Evolutionary conservation across 2,113 vertebrate genomes (phyloP).

Genomic region (Heloderma charlesbogerti): DNA sequence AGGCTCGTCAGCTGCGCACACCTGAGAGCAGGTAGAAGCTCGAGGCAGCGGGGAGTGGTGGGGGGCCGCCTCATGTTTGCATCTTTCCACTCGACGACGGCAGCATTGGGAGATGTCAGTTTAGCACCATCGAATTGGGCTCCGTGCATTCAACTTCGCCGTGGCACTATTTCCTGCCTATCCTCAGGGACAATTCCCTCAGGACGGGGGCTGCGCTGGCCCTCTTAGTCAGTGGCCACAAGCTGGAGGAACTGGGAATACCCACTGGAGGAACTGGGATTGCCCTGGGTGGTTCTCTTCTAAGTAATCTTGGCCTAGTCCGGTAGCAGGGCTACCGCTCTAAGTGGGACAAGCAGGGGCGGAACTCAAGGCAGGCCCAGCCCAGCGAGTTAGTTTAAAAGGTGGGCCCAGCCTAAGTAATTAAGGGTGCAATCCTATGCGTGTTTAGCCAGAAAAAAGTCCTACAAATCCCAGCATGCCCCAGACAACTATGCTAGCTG

Average conservation of each 20-base stretch:
- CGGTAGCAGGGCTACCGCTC: background rate
- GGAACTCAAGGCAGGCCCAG: too few species aligned
- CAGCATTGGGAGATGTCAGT: background rate
- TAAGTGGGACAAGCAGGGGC: too few species aligned
- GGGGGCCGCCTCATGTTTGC: background rate
- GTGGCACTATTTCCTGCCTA: too few species aligned
- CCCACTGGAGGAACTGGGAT: too few species aligned
- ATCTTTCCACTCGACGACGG: background rate
- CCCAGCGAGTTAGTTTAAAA: too few species aligned
- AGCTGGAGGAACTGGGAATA: background rate
- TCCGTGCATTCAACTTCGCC: too few species aligned
- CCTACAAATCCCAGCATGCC: too few species aligned
- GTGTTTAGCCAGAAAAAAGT: too few species aligned
- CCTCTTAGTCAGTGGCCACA: too few species aligned
- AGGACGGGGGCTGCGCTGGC: background rate
- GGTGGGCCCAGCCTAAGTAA: too few species aligned
- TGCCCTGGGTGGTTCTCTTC: background rate
- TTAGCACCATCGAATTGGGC: background rate
- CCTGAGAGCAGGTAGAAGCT: conserved; percentile 68
- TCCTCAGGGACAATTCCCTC: background rate
- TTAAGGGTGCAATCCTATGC: too few species aligned
- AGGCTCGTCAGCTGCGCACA: conserved; percentile 54
- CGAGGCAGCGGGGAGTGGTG: rapidly evolving
- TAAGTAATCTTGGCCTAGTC: background rate
- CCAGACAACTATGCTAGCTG: too few species aligned